Evolutionary conservation across 2,113 vertebrate species (phyloP), one percentile per base, ranked within the genome.

Genomic region (Spea multiplicata): DNA sequence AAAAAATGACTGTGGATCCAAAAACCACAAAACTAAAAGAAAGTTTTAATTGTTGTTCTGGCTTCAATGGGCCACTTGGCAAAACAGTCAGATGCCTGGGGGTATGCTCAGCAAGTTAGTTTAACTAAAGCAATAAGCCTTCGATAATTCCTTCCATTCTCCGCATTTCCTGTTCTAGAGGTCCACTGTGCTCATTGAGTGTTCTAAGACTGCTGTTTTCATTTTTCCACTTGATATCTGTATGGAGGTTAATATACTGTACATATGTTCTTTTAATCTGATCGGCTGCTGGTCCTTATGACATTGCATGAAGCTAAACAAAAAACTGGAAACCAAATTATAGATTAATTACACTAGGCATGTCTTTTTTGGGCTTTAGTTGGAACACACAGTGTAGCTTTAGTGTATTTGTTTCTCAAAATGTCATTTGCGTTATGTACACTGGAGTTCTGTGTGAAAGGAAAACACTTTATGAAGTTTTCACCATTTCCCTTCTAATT

Each of bases 121-220:
- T 73, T 73, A 80, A 80, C 70, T 80, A 80, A 80, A 67, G 77
- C 61, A 80, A 73, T 80, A 80, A 80, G 71, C 17, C 71, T 73
- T 66, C 55, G 62, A 50, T 73, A 80, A 80, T 80, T 80, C 77
- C 77, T 80, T 80, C 77, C 77, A 80, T 80, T 80, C 71, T 47
- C n/a, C 10, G 13, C 6, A 62, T 73, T 80, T 80, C 71, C 77
- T 73, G 64, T 67, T 73, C 65, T 59, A 73, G 16, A 65, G 44
- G 45, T 80, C 61, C 64, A n/a, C 13, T 66, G 62, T 73, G 52
- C n/a, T 8, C n/a, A 44, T 45, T 73, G 8, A 16, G 45, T 79
- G 77, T 50, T 80, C 71, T 80, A 80, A 80, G 55, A 66, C 71
- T 73, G 71, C 71, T 80, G 71, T 80, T 80, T 73, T 80, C 70